Base-by-base conservation (phyloP, 1,140 invertebrate species). In the Alviniconcha marisindica region DNA sequence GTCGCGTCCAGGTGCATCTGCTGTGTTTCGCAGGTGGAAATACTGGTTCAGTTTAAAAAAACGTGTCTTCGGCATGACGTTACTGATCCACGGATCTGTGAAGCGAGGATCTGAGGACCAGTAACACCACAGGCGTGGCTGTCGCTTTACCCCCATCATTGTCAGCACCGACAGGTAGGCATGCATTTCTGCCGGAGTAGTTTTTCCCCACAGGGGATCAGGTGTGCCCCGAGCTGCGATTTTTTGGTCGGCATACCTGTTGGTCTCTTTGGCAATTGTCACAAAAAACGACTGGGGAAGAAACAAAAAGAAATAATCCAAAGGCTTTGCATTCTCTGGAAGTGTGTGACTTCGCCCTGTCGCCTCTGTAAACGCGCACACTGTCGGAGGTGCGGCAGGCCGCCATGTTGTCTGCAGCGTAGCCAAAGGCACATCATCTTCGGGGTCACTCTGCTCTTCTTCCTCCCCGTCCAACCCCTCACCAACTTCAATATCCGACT, bases 61-160 rank as follows among this genome's bases (percentile, higher is more conserved):
- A 4, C 73, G 3, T 44, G 28, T 76, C n/a, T 28, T 12, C 10
- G 73, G n/a, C 73, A 76, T 76, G n/a, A 76, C 73, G 10, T 76
- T 51, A 42, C 14, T 51, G n/a, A 76, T 42, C 2, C 73, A n/a
- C 12, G 36, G n/a, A 31, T 40, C 73, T 12, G n/a, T n/a, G 12
- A 76, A 28, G 12, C 38, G 14, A 42, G 28, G 28, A 51, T 76
- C 73, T n/a, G 44, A 15, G 38, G 0, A 14, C 38, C 73, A 76
- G 38, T 76, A 76, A 28, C 31, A 33, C 24, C 36, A 28, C 31
- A 1, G 28, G 12, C 63, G 10, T 33, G 63, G 63, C 63, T 1
- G 7, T 2, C 36, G 31, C 7, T 66, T 28, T 33, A 66, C 36
- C 12, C 63, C 63, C 63, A 66, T 66, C 28, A 66, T 15, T 14